Base-by-base conservation (phyloP, 2,888 invertebrate species). In the Proisotoma minuta region DNA sequence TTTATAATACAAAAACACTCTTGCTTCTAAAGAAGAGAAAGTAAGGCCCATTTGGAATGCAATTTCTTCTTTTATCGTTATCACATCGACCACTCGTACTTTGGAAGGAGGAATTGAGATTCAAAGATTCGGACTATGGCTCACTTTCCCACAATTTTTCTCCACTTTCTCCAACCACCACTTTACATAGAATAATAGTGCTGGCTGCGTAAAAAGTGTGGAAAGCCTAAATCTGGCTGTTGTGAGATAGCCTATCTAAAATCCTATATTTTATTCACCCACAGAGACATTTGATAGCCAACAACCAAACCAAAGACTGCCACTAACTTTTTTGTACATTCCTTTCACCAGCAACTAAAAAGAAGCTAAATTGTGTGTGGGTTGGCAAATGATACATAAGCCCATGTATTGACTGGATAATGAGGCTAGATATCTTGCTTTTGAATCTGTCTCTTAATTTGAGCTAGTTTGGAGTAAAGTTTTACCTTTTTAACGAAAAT, bases 231-330 rank as follows among this genome's bases (percentile, higher is more conserved):
- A n/a, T n/a, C n/a, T n/a, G n/a, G n/a, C n/a, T n/a, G n/a, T n/a
- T n/a, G n/a, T n/a, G n/a, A n/a, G n/a, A n/a, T n/a, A n/a, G n/a
- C 26, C 26, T 51, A 24, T 51, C 51, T 27, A 2, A 51, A 51
- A n/a, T n/a, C 28, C 51, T 22, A 51, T 51, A 51, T 51, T 54
- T 39, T 54, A 54, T 54, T 34, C 39, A 34, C 39, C 53, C n/a
- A 5, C 39, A 24, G n/a, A 49, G 49, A 49, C 24, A 23, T 23
- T 49, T 49, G 22, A 23, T 49, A 49, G 20, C 15, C 18, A 18
- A 18, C 10, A 5, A 8, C 49, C 15, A 23, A 23, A 15, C 49
- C 49, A 22, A 47, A 10, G 20, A 8, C 47, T 4, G 24, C 8
- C n/a, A n/a, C n/a, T n/a, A n/a, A n/a, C 51, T 27, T 51, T 51